These are phyloP conservation scores for Sinocyclocheilus grahami DNA, from an alignment of 2,113 vertebrate genomes.

Conservation along the genomic window DNA sequence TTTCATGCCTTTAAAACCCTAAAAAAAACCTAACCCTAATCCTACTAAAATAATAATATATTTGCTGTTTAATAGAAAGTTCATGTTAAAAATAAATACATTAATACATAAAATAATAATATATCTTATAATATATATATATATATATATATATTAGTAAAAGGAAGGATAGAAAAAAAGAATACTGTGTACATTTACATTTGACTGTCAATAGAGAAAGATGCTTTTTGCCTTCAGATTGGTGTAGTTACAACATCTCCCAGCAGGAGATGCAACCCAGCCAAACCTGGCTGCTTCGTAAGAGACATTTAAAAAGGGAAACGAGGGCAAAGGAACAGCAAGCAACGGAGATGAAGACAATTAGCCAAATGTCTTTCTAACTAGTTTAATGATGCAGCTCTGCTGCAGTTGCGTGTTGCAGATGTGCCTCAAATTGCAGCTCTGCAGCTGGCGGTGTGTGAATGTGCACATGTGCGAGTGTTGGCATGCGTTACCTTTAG, in stretches of 20 bases:
- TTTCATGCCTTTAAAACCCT: background rate
- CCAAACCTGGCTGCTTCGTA: background rate
- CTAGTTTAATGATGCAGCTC: slow-evolving; percentile 1
- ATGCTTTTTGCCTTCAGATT: background rate
- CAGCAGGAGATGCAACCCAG: slow-evolving; percentile 3
- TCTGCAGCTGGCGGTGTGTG: slow-evolving; percentile 3
- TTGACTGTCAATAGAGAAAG: background rate
- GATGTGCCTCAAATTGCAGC: slow-evolving; percentile 28
- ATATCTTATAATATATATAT: too few species aligned
- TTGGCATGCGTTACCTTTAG: background rate
- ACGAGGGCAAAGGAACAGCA: background rate
- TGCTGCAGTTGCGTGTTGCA: background rate
- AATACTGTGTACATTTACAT: background rate
- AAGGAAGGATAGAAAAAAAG: background rate
- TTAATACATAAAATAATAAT: background rate
- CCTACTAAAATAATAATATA: background rate
- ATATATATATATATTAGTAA: too few species aligned
- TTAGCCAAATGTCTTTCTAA: slow-evolving; percentile 6
- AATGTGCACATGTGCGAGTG: slow-evolving; percentile 13
- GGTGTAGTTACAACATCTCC: background rate
- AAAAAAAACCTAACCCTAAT: background rate
- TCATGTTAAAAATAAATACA: background rate
- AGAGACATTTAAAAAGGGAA: background rate
- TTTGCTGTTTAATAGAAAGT: background rate
- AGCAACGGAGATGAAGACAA: slow-evolving; percentile 23